Evolutionary conservation across 2,888 invertebrate genomes (phyloP).

Genomic region (Mythimna loreyi): DNA sequence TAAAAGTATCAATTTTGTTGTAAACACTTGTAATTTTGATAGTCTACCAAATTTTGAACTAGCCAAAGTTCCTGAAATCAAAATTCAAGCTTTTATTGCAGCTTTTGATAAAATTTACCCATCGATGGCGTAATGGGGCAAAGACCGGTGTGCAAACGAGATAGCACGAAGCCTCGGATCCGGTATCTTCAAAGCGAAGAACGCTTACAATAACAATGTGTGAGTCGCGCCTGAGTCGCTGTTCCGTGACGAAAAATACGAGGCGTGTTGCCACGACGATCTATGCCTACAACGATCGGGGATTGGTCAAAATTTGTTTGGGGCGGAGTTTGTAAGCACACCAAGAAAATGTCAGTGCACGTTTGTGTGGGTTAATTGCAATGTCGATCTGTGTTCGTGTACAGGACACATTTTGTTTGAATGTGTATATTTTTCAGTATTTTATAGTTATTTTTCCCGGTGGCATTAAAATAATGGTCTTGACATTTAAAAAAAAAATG

Average conservation of each 20-base stretch:
- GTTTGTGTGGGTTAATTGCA: slow-evolving; percentile 89
- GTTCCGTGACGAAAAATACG: slow-evolving; percentile 89
- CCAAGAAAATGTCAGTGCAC: slow-evolving; percentile 76
- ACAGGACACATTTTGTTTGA: slow-evolving; percentile 79
- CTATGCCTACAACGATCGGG: slow-evolving; percentile 82
- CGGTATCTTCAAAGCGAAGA: slow-evolving; percentile 88
- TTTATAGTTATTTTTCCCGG: slow-evolving; percentile 32
- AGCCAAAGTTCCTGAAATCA: slow-evolving; percentile 23
- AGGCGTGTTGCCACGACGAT: slow-evolving; percentile 89
- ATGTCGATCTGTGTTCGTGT: slow-evolving; percentile 84
- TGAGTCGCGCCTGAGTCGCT: slow-evolving; percentile 91
- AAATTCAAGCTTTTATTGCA: slow-evolving; percentile 32
- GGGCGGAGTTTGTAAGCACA: slow-evolving; percentile 88
- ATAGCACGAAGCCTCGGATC: slow-evolving; percentile 83
- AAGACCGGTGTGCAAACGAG: slow-evolving; percentile 80
- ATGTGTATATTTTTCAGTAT: slow-evolving; percentile 81
- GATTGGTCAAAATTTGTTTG: slow-evolving; percentile 87
- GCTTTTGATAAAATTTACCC: slow-evolving; percentile 37
- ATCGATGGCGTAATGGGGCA: slow-evolving; percentile 51
- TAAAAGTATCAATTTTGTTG: slow-evolving; percentile 53
- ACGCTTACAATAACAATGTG: slow-evolving; percentile 88
- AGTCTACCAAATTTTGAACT: slow-evolving; percentile 17
- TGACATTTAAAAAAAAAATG: slow-evolving; percentile 3
- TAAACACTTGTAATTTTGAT: slow-evolving; percentile 25
- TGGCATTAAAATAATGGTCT: slow-evolving; percentile 23